Conservation (phyloP, 2,888 invertebrate species). For the Anoplius nigerrimus region DNA sequence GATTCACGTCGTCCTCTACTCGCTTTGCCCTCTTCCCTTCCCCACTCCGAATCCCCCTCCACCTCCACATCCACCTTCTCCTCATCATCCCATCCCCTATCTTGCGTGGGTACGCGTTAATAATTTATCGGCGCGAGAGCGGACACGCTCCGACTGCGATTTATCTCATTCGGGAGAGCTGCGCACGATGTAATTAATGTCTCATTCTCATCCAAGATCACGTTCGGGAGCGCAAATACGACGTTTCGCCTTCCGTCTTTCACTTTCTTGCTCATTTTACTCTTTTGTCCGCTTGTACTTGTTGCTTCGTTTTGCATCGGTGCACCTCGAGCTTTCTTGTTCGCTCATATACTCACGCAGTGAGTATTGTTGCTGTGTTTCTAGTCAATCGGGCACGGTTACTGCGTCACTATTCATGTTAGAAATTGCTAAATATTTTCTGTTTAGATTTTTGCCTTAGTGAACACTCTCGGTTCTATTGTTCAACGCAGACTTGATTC, state of each 20-base stretch:
- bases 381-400: too few species aligned
- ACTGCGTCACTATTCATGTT: too few species aligned
- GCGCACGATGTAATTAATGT: slow-evolving; percentile 47
- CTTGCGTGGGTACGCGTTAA: slow-evolving; percentile 48
- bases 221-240: neutral
- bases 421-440: too few species aligned
- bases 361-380: too few species aligned
- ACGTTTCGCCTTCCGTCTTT: slow-evolving; percentile 1
- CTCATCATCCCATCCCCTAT: slow-evolving; percentile 1
- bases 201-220: slow-evolving; percentile 14
- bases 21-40: neutral
- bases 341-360: neutral
- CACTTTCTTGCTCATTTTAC: neutral
- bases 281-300: too few species aligned
- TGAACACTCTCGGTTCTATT: too few species aligned
- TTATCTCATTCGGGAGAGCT: slow-evolving; percentile 38
- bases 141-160: slow-evolving; percentile 37
- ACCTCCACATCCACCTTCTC: too few species aligned
- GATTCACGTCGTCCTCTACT: too few species aligned
- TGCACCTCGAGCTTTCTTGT: neutral
- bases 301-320: too few species aligned
- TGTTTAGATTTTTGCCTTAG: too few species aligned
- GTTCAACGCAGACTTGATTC: too few species aligned
- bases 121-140: slow-evolving; percentile 49
- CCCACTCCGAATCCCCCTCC: too few species aligned